phyloP scores from a whole-genome alignment of 2,113 vertebrate genomes.

The Pelodiscus sinensis region DNA sequence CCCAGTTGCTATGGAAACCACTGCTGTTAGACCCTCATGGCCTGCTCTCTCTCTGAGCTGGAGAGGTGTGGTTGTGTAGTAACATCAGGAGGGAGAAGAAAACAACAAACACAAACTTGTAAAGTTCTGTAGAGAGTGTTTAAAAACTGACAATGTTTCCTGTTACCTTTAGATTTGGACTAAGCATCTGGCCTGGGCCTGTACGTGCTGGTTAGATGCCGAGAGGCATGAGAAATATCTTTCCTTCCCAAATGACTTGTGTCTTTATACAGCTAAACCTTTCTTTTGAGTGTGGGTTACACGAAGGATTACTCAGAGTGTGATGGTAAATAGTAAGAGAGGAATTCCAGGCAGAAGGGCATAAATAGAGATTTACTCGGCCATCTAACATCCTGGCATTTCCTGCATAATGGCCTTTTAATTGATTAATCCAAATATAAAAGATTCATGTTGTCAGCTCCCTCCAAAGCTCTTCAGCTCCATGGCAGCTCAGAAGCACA shows the following conservation, averaged over 20 bases:
- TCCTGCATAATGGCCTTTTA: slow-evolving; percentile 23
- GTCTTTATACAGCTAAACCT: accelerated
- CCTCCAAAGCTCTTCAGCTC: not conserved
- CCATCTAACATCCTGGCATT: not conserved
- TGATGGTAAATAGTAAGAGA: not conserved
- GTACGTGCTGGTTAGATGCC: accelerated
- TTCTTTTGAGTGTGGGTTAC: not conserved
- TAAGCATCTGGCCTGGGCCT: accelerated
- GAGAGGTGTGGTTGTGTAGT: not conserved
- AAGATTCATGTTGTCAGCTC: slow-evolving; percentile 1
- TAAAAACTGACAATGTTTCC: accelerated
- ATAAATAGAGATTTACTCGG: slow-evolving; percentile 1
- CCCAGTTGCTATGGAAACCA: slow-evolving; percentile 40
- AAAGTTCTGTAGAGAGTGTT: accelerated
- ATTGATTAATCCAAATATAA: slow-evolving; percentile 1
- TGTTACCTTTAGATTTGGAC: accelerated
- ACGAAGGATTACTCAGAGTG: not conserved
- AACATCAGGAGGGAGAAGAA: accelerated
- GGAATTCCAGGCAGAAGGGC: slow-evolving; percentile 29
- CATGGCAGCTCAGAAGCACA: not conserved
- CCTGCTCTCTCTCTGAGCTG: not conserved
- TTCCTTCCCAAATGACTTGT: accelerated
- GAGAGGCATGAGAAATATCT: accelerated
- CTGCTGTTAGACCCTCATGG: not conserved
- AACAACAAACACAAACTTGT: not conserved